Conservation (phyloP, 2,113 vertebrate genomes). For the Ibidorhyncha struthersii region DNA sequence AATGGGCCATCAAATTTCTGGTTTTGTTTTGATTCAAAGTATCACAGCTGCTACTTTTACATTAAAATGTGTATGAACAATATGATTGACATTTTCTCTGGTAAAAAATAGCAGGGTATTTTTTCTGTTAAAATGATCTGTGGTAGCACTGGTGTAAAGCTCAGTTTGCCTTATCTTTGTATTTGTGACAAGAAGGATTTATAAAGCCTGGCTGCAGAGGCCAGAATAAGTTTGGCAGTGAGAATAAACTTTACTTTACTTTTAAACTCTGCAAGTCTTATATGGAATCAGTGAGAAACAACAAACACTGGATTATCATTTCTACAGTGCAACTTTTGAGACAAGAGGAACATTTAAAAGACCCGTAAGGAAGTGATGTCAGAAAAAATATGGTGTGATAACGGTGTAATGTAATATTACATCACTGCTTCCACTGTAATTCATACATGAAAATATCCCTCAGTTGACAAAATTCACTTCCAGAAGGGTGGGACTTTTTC, state of each 20-base stretch:
- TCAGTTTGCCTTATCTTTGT: not conserved
- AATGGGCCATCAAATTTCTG: not conserved
- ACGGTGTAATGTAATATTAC: not conserved
- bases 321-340: not conserved
- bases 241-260: not conserved
- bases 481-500: not conserved
- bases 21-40: not conserved
- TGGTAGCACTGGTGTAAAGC: not conserved
- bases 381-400: not conserved
- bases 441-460: not conserved
- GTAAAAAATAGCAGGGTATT: not conserved
- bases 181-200: not conserved
- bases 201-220: not conserved
- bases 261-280: not conserved
- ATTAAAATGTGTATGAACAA: not conserved
- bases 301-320: not conserved
- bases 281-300: not conserved
- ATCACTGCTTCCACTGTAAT: not conserved
- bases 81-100: not conserved
- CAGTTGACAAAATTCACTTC: not conserved
- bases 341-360: not conserved
- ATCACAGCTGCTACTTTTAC: not conserved
- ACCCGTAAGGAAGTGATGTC: not conserved
- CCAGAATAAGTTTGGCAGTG: not conserved
- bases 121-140: not conserved